A percentile compares a stretch with the other conserved stretches of the same genome.
Evolutionary conservation across 2,797 vertebrate genomes (phyloP).

Genomic region (Helicolenus hilgendorfi): DNA sequence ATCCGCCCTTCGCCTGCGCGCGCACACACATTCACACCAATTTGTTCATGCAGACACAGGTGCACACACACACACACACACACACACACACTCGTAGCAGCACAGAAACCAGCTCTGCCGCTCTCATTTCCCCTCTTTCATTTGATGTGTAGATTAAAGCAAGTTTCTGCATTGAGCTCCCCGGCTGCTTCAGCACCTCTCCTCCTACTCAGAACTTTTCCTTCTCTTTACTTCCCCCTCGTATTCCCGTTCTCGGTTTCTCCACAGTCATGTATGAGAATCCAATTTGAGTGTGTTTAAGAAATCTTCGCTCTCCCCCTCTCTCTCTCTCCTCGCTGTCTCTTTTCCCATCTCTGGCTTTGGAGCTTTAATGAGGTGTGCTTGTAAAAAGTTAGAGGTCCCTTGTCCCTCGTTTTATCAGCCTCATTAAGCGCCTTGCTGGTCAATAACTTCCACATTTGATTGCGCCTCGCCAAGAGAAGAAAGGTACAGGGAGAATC

Average conservation of each 20-base stretch:
- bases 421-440: conserved; percentile 77
- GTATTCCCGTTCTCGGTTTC: conserved; percentile 25
- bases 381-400: conserved; percentile 72
- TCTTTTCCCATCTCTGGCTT: conserved; percentile 11
- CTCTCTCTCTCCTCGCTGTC: neutral
- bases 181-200: conserved; percentile 66
- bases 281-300: conserved; percentile 36
- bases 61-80: conserved; percentile 16
- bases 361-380: conserved; percentile 64
- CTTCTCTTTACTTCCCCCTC: conserved; percentile 11
- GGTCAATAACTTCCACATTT: conserved; percentile 68
- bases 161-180: conserved; percentile 54
- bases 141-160: conserved; percentile 88
- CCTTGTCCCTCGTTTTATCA: conserved; percentile 70
- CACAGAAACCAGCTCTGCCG: conserved; percentile 50
- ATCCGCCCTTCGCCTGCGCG: conserved; percentile 56
- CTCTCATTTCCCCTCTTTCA: conserved; percentile 75
- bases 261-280: conserved; percentile 31
- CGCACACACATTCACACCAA: neutral
- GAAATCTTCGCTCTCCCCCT: neutral
- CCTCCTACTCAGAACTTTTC: conserved; percentile 51
- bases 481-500: conserved; percentile 21
- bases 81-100: neutral
- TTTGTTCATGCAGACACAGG: conserved; percentile 52
- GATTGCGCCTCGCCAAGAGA: conserved; percentile 28